Evolutionary conservation across 2,888 invertebrate genomes (phyloP).

Genomic region (Stenodera caucasica): DNA sequence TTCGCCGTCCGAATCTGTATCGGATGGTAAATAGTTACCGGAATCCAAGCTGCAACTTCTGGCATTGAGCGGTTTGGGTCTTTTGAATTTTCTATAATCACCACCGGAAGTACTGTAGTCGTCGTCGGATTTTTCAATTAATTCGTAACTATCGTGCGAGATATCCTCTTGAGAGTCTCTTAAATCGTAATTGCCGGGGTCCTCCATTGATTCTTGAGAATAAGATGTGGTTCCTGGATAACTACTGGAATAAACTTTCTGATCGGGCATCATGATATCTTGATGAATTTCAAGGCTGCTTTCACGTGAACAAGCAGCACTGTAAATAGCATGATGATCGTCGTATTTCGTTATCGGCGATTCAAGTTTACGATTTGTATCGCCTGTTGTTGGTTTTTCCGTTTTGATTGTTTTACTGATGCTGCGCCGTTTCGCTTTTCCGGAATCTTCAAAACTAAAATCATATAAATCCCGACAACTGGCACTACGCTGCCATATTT

Average conservation of each 20-base stretch:
- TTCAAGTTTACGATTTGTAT: slow-evolving; percentile 60
- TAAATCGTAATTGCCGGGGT: slow-evolving; percentile 65
- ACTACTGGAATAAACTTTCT: slow-evolving; percentile 81
- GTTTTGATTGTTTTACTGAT: slow-evolving; percentile 56
- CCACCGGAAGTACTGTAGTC: slow-evolving; percentile 60
- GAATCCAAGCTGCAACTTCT: slow-evolving; percentile 77
- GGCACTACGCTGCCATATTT: slow-evolving; percentile 76
- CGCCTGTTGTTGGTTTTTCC: slow-evolving; percentile 39
- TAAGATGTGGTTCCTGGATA: slow-evolving; percentile 78
- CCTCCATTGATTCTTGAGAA: slow-evolving; percentile 65
- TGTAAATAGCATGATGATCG: slow-evolving; percentile 66
- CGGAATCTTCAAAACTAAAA: slow-evolving; percentile 72
- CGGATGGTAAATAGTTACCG: slow-evolving; percentile 75
- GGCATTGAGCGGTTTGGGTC: slow-evolving; percentile 46
- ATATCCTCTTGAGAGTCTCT: slow-evolving; percentile 81
- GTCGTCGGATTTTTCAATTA: slow-evolving; percentile 76
- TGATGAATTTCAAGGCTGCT: slow-evolving; percentile 68
- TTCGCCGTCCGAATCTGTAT: slow-evolving; percentile 67
- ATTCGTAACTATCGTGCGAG: slow-evolving; percentile 86
- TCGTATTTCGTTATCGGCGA: slow-evolving; percentile 75
- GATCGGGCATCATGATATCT: slow-evolving; percentile 65
- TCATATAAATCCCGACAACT: slow-evolving; percentile 82
- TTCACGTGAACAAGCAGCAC: slow-evolving; percentile 64
- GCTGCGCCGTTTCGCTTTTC: slow-evolving; percentile 63
- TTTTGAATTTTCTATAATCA: slow-evolving; percentile 49